A percentile compares a stretch with the other conserved stretches of the same genome.
phyloP scores from a whole-genome alignment of 2,888 invertebrate species.

The Drosophila anomelani region DNA sequence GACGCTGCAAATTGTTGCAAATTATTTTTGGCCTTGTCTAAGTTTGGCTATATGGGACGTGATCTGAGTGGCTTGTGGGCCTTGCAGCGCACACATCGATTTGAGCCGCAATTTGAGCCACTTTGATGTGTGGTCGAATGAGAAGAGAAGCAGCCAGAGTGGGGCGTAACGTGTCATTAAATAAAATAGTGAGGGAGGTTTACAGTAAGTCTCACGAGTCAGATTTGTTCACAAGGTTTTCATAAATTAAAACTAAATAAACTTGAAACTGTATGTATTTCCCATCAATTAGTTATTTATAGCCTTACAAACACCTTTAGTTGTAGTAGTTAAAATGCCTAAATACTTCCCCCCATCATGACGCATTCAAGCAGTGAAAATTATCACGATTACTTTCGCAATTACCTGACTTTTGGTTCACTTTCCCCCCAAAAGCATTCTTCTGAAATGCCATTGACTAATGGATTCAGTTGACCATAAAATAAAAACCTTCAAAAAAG shows the following conservation, averaged over 20 bases:
- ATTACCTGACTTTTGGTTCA: conserved; percentile 44
- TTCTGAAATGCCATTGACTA: conserved; percentile 56
- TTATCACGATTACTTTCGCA: conserved; percentile 47
- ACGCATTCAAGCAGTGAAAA: conserved; percentile 26
- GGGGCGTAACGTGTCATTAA: conserved; percentile 32
- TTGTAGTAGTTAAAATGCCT: neutral
- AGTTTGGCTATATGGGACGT: conserved; percentile 61
- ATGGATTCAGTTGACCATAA: conserved; percentile 71
- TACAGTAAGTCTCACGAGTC: conserved; percentile 21
- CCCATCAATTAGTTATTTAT: neutral
- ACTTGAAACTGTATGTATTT: neutral
- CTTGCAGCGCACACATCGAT: conserved; percentile 36
- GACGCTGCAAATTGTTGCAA: conserved; percentile 76
- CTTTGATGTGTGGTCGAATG: conserved; percentile 46
- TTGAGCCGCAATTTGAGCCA: conserved; percentile 39
- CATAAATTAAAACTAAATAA: neutral
- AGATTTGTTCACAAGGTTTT: conserved; percentile 13
- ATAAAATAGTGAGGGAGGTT: conserved; percentile 28
- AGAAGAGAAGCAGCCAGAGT: conserved; percentile 14
- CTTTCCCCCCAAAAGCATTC: conserved; percentile 58
- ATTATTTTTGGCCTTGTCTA: conserved; percentile 81
- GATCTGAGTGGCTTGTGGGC: conserved; percentile 25
- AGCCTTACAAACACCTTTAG: neutral
- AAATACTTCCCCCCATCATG: neutral
- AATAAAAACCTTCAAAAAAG: conserved; percentile 34